A percentile compares a stretch with the other conserved stretches of the same genome.
Conservation (phyloP, 2,888 invertebrate genomes). For the Drosophila heteroneura region DNA sequence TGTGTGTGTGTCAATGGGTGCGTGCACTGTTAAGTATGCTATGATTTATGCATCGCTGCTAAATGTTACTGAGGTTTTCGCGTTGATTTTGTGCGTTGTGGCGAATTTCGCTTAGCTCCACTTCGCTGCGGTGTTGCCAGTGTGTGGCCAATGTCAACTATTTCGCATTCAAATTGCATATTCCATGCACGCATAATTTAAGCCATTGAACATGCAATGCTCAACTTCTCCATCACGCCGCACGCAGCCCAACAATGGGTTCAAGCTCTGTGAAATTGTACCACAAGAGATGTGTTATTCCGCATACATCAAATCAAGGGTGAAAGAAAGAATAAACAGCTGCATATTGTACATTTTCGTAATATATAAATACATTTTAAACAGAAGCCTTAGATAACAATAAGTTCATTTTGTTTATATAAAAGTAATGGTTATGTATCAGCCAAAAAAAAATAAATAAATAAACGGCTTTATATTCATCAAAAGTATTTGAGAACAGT, state of each 20-base stretch:
- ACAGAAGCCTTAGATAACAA: neutral
- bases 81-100: slow-evolving; percentile 56
- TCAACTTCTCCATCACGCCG: neutral
- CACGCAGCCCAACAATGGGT: neutral
- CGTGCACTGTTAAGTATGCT: slow-evolving; percentile 71
- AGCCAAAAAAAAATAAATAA: neutral
- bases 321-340: no score
- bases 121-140: neutral
- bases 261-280: neutral
- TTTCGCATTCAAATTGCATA: slow-evolving; percentile 69
- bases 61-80: slow-evolving; percentile 74
- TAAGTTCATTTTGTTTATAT: neutral
- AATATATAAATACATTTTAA: neutral
- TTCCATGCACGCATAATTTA: slow-evolving; percentile 72
- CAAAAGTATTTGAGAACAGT: neutral
- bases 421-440: neutral
- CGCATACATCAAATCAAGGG: neutral
- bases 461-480: neutral
- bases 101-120: neutral
- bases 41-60: slow-evolving; percentile 78
- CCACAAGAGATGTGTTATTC: neutral
- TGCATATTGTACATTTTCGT: neutral
- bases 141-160: slow-evolving; percentile 50
- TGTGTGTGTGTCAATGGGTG: slow-evolving; percentile 5
- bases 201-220: slow-evolving; percentile 51